phyloP scores from a whole-genome alignment of 2,113 vertebrate species.

The Nicator chloris region DNA sequence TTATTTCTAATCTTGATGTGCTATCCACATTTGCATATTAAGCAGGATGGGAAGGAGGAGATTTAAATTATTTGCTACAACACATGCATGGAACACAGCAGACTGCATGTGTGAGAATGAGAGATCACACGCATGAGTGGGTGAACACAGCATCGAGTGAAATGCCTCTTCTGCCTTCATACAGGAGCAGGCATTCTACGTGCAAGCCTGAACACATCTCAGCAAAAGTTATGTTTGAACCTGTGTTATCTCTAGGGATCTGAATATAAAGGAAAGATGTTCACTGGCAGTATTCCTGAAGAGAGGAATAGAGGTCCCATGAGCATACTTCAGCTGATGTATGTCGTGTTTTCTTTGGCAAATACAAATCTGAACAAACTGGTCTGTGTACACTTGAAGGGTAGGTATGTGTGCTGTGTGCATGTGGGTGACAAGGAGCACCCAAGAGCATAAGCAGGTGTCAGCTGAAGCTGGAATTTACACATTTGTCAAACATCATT shows the following conservation, averaged over 20 bases:
- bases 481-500: background rate
- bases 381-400: background rate
- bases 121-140: background rate
- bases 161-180: background rate
- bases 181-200: background rate
- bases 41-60: slow-evolving; percentile 27
- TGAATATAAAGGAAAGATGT: background rate
- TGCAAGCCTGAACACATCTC: background rate
- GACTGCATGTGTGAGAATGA: background rate
- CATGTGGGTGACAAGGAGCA: background rate
- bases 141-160: background rate
- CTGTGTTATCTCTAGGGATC: background rate
- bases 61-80: background rate
- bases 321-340: background rate
- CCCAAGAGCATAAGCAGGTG: background rate
- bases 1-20: slow-evolving; percentile 68
- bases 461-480: background rate
- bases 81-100: background rate
- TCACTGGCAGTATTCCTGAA: background rate
- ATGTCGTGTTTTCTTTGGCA: background rate
- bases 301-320: background rate
- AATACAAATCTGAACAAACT: background rate
- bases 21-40: slow-evolving; percentile 52
- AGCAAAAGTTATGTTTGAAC: background rate
- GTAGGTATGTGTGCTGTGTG: background rate